These are phyloP conservation scores for Cetonia aurata DNA, from an alignment of 2,888 invertebrate species.

Conservation along the genomic window DNA sequence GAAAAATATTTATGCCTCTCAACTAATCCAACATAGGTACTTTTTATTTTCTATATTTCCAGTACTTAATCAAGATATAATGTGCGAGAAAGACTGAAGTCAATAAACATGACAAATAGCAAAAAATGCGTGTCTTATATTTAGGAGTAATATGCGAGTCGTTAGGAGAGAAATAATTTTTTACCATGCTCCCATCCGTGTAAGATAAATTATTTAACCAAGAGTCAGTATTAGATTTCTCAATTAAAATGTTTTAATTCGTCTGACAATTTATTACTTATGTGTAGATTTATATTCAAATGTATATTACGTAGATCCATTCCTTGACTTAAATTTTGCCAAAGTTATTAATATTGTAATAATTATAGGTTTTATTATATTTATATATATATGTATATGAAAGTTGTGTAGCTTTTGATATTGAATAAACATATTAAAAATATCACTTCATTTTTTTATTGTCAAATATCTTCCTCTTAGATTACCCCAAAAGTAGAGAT, in stretches of 20 bases:
- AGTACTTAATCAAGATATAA: too few relatives aligned
- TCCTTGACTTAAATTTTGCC: constrained; percentile 35
- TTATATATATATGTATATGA: constrained; percentile 42
- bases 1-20: too few relatives aligned
- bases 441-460: constrained; percentile 7
- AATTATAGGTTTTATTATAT: constrained; percentile 26
- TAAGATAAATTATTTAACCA: not conserved
- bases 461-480: not conserved
- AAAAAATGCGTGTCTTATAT: not conserved
- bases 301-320: constrained; percentile 18
- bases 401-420: constrained; percentile 47
- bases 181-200: not conserved
- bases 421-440: constrained; percentile 43
- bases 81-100: not conserved
- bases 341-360: constrained; percentile 36
- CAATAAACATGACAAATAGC: not conserved
- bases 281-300: constrained; percentile 3
- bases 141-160: not conserved
- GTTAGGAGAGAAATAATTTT: not conserved
- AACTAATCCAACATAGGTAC: too few relatives aligned
- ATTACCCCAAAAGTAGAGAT: not conserved
- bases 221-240: constrained; percentile 9
- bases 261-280: not conserved
- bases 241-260: not conserved
- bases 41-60: too few relatives aligned